A percentile compares a stretch with the other conserved stretches of the same genome.
These are phyloP conservation scores for Pipistrellus pygmaeus DNA, from an alignment of 2,797 vertebrate species.

Conservation along the genomic window DNA sequence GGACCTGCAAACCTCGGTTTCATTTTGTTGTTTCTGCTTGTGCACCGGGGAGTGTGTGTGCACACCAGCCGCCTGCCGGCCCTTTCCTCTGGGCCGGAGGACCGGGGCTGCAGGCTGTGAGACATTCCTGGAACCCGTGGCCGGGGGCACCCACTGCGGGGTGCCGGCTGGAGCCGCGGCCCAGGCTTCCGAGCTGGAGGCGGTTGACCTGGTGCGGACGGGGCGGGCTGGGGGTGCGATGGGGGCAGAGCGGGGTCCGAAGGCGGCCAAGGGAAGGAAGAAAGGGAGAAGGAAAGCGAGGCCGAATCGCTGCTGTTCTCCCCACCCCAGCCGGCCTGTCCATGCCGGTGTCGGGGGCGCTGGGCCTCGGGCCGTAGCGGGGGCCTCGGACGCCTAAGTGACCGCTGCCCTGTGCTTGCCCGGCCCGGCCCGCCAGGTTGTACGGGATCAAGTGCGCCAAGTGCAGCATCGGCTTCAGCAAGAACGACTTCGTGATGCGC, in stretches of 20 bases:
- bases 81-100: not conserved
- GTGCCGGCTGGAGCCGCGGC: not conserved
- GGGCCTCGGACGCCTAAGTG: too few relatives aligned
- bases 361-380: too few relatives aligned
- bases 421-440: constrained; percentile 88
- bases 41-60: not conserved
- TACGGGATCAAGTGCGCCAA: constrained; percentile 99
- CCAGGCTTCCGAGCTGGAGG: not conserved
- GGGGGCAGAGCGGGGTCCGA: not conserved
- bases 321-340: not conserved
- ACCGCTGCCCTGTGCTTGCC: not conserved
- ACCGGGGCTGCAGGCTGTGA: not conserved
- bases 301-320: not conserved
- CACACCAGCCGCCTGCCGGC: not conserved
- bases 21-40: constrained; percentile 47
- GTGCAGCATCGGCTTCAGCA: constrained; percentile 98
- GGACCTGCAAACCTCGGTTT: constrained; percentile 51
- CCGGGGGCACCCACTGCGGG: too few relatives aligned
- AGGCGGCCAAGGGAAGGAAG: not conserved
- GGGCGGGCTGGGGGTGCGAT: not conserved
- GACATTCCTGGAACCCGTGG: not conserved
- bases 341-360: constrained; percentile 1
- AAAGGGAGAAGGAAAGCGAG: not conserved
- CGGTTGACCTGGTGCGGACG: not conserved
- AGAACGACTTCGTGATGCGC: constrained; percentile 98